phyloP scores from a whole-genome alignment of 2,113 vertebrate genomes.

The Bubo scandiacus region DNA sequence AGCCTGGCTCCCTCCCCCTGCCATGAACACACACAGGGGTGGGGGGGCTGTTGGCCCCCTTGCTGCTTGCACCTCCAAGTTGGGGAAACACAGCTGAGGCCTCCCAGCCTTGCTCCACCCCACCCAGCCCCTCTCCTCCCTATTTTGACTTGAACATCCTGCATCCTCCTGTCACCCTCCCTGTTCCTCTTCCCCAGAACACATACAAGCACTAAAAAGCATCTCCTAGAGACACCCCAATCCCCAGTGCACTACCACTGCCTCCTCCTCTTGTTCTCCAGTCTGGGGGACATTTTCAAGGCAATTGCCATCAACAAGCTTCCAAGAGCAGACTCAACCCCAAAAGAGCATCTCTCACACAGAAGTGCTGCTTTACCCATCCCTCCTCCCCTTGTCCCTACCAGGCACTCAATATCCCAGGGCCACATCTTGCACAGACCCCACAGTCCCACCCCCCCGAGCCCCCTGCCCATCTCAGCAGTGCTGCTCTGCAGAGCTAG shows the following conservation, averaged over 20 bases:
- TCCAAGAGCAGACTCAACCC: not conserved
- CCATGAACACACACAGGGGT: not conserved
- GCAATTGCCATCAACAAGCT: not conserved
- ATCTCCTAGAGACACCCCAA: not conserved
- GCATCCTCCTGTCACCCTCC: not conserved
- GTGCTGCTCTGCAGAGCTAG: conserved; percentile 65
- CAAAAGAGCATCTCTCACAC: not conserved
- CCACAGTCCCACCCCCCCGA: not conserved
- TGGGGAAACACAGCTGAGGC: not conserved
- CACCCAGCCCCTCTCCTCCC: not conserved
- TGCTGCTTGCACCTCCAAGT: not conserved
- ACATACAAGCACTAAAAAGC: not conserved
- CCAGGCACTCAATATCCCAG: not conserved
- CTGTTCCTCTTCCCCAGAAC: not conserved
- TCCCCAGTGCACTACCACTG: not conserved
- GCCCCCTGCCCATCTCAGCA: conserved; percentile 25
- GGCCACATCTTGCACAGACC: not conserved
- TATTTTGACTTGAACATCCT: not conserved
- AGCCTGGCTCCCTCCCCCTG: not conserved
- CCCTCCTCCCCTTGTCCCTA: not conserved
- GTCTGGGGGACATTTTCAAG: not conserved
- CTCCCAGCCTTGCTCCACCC: not conserved
- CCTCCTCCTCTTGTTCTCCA: not conserved
- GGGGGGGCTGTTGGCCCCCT: not conserved
- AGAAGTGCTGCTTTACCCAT: not conserved